These are phyloP conservation scores for Dolichopus griseipennis DNA, from an alignment of 2,888 invertebrate genomes.

Conservation along the genomic window DNA sequence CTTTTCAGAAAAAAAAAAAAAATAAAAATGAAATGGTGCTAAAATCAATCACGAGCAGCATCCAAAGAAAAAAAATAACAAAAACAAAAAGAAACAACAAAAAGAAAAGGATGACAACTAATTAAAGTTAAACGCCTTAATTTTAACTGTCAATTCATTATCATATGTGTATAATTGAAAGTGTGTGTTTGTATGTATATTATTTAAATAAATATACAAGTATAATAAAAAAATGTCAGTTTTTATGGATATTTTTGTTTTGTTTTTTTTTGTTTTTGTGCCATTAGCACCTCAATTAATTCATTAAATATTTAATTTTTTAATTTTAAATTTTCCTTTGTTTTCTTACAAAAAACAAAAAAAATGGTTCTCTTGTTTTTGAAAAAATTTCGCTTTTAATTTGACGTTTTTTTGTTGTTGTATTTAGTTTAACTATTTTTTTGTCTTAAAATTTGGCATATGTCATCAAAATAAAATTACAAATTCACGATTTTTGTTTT, in stretches of 20 bases:
- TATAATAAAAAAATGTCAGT: no score
- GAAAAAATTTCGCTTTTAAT: not conserved
- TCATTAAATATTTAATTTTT: constrained; percentile 2
- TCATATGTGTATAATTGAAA: no score
- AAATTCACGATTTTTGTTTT: not conserved
- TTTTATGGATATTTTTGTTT: no score
- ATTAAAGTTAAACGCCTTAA: not conserved
- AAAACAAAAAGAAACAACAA: not conserved
- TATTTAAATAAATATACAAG: no score
- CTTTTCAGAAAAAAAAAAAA: no score
- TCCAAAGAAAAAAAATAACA: not conserved
- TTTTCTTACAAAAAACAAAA: not conserved
- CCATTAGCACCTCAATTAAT: constrained; percentile 1
- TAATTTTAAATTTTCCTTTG: not conserved
- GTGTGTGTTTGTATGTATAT: no score
- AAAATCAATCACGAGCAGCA: not conserved
- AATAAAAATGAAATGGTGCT: no score
- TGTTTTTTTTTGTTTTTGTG: no score
- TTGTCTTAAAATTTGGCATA: not conserved
- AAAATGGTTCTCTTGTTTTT: not conserved
- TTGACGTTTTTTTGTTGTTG: not conserved
- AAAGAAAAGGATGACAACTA: constrained; percentile 1
- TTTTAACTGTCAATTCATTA: not conserved
- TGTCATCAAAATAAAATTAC: not conserved
- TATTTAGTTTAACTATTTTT: no score